A percentile compares a stretch with the other conserved stretches of the same genome.
Conservation (phyloP, 2,113 vertebrate genomes). For the Cryptomyrus ogoouensis region DNA sequence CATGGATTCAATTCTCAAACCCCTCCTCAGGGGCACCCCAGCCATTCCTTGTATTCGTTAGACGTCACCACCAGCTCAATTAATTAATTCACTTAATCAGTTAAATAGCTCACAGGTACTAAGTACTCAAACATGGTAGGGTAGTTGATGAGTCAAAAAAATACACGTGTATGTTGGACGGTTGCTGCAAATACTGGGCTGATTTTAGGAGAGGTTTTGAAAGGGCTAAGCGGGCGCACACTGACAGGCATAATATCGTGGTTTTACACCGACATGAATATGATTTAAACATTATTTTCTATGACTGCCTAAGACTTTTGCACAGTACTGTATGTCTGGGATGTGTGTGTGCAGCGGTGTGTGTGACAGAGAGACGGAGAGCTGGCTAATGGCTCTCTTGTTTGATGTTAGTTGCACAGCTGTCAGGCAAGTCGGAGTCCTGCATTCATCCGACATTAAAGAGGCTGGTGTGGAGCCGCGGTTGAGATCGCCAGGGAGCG, state of each 20-base stretch:
- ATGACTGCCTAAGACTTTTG: background rate
- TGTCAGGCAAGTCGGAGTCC: background rate
- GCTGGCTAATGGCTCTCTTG: background rate
- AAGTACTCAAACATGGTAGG: background rate
- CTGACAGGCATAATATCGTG: background rate
- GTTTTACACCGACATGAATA: background rate
- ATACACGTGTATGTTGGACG: background rate
- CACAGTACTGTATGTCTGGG: background rate
- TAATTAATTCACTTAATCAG: background rate
- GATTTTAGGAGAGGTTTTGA: background rate
- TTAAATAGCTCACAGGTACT: background rate
- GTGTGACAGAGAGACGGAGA: background rate
- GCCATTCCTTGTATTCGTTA: too few relatives aligned
- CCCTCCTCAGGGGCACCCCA: background rate
- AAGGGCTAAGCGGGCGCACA: background rate
- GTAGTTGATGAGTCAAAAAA: background rate
- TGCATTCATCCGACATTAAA: slow-evolving; percentile 13
- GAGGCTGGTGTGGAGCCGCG: background rate
- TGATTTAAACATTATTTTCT: background rate
- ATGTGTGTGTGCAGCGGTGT: background rate
- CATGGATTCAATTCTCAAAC: background rate
- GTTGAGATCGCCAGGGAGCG: background rate
- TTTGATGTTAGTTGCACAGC: background rate
- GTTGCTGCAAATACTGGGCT: background rate
- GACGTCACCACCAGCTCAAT: background rate